Base-by-base conservation (phyloP, 2,888 invertebrate genomes). In the Ormyrus labotus region DNA sequence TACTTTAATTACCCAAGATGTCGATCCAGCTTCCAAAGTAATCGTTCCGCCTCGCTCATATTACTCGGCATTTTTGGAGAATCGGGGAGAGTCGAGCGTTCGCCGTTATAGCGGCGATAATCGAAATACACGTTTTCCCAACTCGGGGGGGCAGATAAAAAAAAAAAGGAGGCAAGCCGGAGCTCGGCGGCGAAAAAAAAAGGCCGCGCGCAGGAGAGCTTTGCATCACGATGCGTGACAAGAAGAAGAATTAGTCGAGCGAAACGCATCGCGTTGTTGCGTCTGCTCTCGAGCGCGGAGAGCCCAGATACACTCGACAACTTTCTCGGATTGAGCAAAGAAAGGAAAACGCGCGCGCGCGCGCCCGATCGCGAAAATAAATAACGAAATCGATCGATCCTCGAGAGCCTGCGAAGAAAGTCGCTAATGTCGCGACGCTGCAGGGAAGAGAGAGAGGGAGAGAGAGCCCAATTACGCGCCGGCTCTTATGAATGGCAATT, bases 241-340 rank as follows among this genome's bases (percentile, higher is more conserved):
- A 81, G 81, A 72, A 77, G 81, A 81, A 74, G 78, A 74, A 72
- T 72, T 78, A 81, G 78, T 78, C 81, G 81, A 81, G 81, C 81
- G 78, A 69, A 65, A 81, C 81, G 78, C 76, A 69, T 63, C 74
- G 69, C 60, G 53, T 70, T 34, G 34, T 34, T 68, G 71, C 71
- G 73, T 78, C 72, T 73, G 34, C 55, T 78, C 53, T 13, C 67
- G 48, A 34, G 11, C 53, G 55, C 74, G 8, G 19, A 48, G 48
- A 8, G n/a, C 19, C 51, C 6, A 67, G 10, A 63, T n/a, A 48
- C 48, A 47, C n/a, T 64, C 64, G 47, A 8, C 57, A 76, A 81
- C 78, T 81, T 81, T 78, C 81, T 78, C 78, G 81, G 53, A 78
- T 78, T 78, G 74, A 74, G 78, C 70, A 81, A 81, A 81, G 81